phyloP scores from a whole-genome alignment of 2,888 invertebrate genomes.

The Nysson spinosus region DNA sequence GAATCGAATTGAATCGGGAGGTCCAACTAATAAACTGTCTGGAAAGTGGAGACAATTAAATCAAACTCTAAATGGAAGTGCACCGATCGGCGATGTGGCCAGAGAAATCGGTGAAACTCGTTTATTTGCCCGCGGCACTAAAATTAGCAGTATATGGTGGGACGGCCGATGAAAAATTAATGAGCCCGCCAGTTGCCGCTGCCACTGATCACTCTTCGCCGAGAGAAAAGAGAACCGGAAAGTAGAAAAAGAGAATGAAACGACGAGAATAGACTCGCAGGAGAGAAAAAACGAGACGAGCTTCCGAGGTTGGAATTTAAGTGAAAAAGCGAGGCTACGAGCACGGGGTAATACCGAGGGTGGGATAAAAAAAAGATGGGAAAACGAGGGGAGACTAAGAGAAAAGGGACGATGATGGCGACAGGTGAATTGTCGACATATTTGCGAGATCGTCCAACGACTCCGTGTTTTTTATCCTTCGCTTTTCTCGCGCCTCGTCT shows the following conservation, averaged over 20 bases:
- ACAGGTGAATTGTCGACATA: constrained; percentile 1
- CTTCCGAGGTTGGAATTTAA: neutral
- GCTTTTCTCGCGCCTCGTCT: constrained; percentile 11
- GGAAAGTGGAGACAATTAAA: constrained; percentile 35
- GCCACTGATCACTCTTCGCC: constrained; percentile 12
- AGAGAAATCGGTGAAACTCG: constrained; percentile 29
- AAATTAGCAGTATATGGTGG: constrained; percentile 24
- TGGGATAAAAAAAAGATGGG: neutral
- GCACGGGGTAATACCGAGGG: too few relatives aligned
- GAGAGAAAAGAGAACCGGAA: constrained; percentile 1
- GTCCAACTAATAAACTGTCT: neutral
- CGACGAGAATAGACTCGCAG: neutral
- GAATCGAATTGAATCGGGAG: neutral
- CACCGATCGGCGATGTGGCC: neutral
- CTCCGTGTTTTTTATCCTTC: constrained; percentile 6
- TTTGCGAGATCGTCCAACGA: constrained; percentile 7
- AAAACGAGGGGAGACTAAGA: neutral
- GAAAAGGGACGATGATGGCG: neutral
- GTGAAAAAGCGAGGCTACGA: neutral
- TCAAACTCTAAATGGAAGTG: constrained; percentile 36
- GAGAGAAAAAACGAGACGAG: neutral
- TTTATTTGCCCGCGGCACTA: constrained; percentile 18
- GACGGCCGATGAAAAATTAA: constrained; percentile 62
- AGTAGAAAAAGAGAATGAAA: constrained; percentile 3
- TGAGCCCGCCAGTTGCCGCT: constrained; percentile 37